Conservation (phyloP, 2,888 invertebrate genomes). For the Augiades crinisus region DNA sequence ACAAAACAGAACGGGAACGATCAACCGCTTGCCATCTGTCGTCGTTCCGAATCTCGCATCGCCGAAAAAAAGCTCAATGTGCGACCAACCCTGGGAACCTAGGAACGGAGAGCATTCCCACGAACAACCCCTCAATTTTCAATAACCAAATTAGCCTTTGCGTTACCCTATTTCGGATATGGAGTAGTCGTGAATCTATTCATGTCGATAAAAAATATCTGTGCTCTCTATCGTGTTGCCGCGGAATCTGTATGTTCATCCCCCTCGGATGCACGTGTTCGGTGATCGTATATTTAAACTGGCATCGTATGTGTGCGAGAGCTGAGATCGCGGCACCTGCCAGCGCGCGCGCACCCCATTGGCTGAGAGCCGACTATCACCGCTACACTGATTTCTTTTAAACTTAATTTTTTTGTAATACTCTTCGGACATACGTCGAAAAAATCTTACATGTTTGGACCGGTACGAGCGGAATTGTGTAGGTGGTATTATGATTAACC, state of each 20-base stretch:
- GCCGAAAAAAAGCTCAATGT: constrained; percentile 78
- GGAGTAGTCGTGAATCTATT: constrained; percentile 81
- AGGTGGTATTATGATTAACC: constrained; percentile 73
- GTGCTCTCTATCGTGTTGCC: constrained; percentile 51
- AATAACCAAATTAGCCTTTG: constrained; percentile 83
- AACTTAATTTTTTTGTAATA: constrained; percentile 72
- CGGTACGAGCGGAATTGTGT: constrained; percentile 66
- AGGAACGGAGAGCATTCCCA: constrained; percentile 84
- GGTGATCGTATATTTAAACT: constrained; percentile 68
- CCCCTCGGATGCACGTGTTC: constrained; percentile 82
- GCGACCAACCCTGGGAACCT: constrained; percentile 84
- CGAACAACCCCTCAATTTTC: constrained; percentile 83
- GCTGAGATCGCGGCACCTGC: constrained; percentile 70
- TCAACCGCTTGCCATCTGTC: constrained; percentile 80
- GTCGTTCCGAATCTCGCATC: constrained; percentile 75
- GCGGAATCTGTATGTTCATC: constrained; percentile 58
- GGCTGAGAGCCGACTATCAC: constrained; percentile 70
- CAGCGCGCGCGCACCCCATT: constrained; percentile 73
- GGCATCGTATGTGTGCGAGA: constrained; percentile 62
- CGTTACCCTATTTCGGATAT: constrained; percentile 82
- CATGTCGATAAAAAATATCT: constrained; percentile 73
- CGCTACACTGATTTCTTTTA: constrained; percentile 81
- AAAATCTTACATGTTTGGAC: constrained; percentile 77
- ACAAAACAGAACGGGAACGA: constrained; percentile 72
- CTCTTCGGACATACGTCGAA: constrained; percentile 70